Conservation (phyloP, 1,140 invertebrate genomes). For the Drosophila parvula region DNA sequence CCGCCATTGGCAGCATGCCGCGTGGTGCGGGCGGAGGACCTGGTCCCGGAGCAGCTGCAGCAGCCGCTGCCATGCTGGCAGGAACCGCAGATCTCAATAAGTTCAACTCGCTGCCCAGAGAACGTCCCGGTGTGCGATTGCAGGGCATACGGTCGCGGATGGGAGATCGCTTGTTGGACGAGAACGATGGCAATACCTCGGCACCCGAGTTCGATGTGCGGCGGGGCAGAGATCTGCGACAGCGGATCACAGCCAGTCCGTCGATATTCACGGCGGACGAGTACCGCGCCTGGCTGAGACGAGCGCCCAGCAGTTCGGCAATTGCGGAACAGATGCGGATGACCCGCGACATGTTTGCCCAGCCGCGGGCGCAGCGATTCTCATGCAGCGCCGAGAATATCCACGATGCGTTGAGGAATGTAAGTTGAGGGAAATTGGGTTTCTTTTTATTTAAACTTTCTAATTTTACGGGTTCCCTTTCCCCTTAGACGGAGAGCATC, state of each 20-base stretch:
- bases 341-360: conserved; percentile 87
- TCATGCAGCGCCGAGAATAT: conserved; percentile 96
- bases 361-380: conserved; percentile 89
- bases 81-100: conserved; percentile 84
- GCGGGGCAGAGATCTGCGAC: conserved; percentile 85
- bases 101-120: conserved; percentile 90
- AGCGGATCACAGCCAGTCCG: conserved; percentile 76
- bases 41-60: conserved; percentile 57
- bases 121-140: conserved; percentile 86
- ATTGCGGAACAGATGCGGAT: conserved; percentile 95
- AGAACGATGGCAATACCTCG: conserved; percentile 92
- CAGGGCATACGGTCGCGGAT: conserved; percentile 77
- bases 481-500: conserved; percentile 86
- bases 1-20: conserved; percentile 85
- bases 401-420: conserved; percentile 91
- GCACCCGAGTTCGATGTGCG: conserved; percentile 91
- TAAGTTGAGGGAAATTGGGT: conserved; percentile 82
- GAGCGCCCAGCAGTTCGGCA: conserved; percentile 95
- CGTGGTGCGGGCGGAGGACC: conserved; percentile 85
- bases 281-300: conserved; percentile 93
- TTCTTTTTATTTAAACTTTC: not conserved
- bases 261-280: conserved; percentile 95
- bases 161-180: conserved; percentile 87
- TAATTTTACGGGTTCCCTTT: not conserved
- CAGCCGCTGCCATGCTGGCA: conserved; percentile 82